phyloP scores from a whole-genome alignment of 2,113 vertebrate genomes.

The Eidolon helvum region DNA sequence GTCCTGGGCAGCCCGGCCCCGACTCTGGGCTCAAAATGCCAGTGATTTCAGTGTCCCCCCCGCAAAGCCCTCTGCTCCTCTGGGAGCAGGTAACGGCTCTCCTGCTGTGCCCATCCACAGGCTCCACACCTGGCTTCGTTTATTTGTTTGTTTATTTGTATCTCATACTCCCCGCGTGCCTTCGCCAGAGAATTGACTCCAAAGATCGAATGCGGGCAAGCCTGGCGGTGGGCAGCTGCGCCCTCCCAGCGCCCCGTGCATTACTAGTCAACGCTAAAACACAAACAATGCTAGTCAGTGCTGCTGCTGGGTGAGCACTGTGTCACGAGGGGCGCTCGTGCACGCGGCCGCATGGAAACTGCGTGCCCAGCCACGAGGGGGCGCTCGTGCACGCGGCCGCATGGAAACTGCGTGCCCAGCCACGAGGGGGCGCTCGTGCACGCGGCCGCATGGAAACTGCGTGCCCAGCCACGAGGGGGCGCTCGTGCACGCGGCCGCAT shows the following conservation, averaged over 20 bases:
- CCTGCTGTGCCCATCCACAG: not conserved
- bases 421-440: too few species aligned
- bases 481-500: too few species aligned
- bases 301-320: not conserved
- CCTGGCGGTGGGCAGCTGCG: accelerated
- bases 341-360: accelerated
- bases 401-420: accelerated
- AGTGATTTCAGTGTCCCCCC: not conserved
- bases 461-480: too few species aligned
- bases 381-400: accelerated
- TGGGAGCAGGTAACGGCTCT: too few species aligned
- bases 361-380: not conserved
- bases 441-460: too few species aligned
- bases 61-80: not conserved
- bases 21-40: accelerated
- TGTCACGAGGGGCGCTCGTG: too few species aligned
- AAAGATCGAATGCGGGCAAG: not conserved
- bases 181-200: not conserved
- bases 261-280: too few species aligned
- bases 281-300: accelerated
- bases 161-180: too few species aligned
- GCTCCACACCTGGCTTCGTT: not conserved
- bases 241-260: not conserved
- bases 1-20: accelerated
- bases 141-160: too few species aligned